phyloP scores from a whole-genome alignment of 1,140 invertebrate species.

The Nixonia krombeini region DNA sequence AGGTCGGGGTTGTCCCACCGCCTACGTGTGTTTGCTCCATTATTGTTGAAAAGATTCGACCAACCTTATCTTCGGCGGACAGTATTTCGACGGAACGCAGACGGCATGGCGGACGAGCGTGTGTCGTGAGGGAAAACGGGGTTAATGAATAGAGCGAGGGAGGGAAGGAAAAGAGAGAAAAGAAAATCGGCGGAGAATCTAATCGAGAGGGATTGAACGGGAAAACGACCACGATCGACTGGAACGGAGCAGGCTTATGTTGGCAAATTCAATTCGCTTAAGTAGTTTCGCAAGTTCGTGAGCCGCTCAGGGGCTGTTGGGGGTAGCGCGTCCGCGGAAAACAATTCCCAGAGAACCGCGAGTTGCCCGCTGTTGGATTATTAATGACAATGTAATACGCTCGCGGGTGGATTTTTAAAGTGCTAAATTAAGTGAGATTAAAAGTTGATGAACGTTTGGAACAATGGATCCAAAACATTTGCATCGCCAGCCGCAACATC shows the following conservation, averaged over 20 bases:
- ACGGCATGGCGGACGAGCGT: conserved; percentile 31
- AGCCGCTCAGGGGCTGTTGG: conserved; percentile 17
- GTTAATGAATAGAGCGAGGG: conserved; percentile 51
- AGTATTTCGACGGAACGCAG: conserved; percentile 54
- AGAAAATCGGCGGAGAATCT: conserved; percentile 39
- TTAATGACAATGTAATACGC: conserved; percentile 37
- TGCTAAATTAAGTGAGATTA: conserved; percentile 16
- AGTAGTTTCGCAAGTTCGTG: conserved; percentile 43
- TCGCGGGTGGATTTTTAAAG: conserved; percentile 28
- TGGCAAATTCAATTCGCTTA: conserved; percentile 46
- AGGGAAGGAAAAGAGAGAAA: conserved; percentile 22
- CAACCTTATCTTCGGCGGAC: conserved; percentile 60
- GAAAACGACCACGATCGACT: conserved; percentile 39
- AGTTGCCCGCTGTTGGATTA: conserved; percentile 23
- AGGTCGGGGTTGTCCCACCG: no score
- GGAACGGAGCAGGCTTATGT: conserved; percentile 43
- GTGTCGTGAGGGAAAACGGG: conserved; percentile 49
- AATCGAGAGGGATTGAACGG: conserved; percentile 50
- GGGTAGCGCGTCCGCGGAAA: conserved; percentile 28
- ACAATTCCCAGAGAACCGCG: conserved; percentile 21
- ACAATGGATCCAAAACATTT: no score
- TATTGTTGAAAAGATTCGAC: conserved; percentile 37
- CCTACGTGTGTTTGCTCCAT: conserved; percentile 17
- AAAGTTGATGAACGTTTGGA: conserved; percentile 3
- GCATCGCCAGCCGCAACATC: no score